phyloP scores from a whole-genome alignment of 2,888 invertebrate species.

The Pachydiplax longipennis region DNA sequence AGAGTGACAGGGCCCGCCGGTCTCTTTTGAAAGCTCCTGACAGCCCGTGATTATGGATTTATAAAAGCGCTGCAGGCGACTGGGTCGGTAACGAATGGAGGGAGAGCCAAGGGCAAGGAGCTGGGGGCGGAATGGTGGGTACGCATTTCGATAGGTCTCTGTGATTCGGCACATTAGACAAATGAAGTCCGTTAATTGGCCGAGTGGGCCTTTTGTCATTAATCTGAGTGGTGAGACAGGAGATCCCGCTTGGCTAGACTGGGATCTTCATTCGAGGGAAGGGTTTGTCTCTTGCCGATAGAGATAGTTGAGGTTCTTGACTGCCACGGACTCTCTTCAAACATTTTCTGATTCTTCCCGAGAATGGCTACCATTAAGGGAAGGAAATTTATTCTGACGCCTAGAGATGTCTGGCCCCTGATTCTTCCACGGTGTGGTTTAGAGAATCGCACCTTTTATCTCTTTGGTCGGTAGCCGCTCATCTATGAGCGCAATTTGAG shows the following conservation, averaged over 20 bases:
- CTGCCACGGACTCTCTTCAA: background rate
- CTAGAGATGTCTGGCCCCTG: background rate
- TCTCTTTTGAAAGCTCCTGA: slow-evolving; percentile 57
- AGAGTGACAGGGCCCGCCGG: slow-evolving; percentile 59
- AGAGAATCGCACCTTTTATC: background rate
- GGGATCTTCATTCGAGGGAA: slow-evolving; percentile 23
- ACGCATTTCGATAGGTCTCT: slow-evolving; percentile 26
- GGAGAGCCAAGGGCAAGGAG: background rate
- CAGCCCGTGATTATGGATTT: slow-evolving; percentile 60
- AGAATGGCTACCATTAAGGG: slow-evolving; percentile 14
- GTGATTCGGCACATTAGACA: slow-evolving; percentile 36
- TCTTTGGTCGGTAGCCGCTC: background rate
- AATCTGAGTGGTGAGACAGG: slow-evolving; percentile 37
- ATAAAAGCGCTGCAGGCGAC: slow-evolving; percentile 48
- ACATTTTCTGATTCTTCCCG: background rate
- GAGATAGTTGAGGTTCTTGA: slow-evolving; percentile 26
- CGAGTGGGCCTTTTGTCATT: slow-evolving; percentile 38
- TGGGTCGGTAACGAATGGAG: slow-evolving; percentile 40
- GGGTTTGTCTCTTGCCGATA: slow-evolving; percentile 12
- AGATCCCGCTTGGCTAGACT: background rate
- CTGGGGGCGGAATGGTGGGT: background rate
- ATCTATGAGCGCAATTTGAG: too few species aligned
- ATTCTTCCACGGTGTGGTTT: background rate
- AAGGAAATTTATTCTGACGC: background rate
- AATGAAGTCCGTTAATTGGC: slow-evolving; percentile 44